These are phyloP conservation scores for Pachymerium ferrugineum DNA, from an alignment of 2,888 invertebrate genomes.

Conservation along the genomic window DNA sequence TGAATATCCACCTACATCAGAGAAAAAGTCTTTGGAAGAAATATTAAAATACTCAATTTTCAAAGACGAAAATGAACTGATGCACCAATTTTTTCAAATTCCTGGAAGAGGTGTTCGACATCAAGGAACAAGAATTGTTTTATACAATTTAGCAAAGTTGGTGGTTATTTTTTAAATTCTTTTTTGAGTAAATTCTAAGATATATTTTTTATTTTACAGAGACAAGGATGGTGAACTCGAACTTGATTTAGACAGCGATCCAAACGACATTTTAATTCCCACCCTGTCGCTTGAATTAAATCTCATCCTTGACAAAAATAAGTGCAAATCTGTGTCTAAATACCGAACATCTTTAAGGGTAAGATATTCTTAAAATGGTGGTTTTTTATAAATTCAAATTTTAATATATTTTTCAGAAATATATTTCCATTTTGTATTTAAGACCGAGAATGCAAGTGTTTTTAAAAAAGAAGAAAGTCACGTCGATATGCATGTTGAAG, in stretches of 20 bases:
- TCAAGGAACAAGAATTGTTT: conserved; percentile 24
- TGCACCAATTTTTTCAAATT: not conserved
- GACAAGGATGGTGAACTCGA: conserved; percentile 11
- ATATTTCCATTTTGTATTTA: conserved; percentile 20
- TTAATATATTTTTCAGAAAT: not conserved
- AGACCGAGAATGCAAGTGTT: conserved; percentile 10
- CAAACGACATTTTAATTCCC: not conserved
- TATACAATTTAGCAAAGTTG: conserved; percentile 23
- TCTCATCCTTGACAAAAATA: not conserved
- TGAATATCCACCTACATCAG: not conserved
- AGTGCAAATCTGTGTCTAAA: not conserved
- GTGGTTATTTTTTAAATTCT: not conserved
- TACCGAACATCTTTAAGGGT: conserved; percentile 18
- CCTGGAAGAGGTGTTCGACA: not conserved
- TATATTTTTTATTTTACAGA: not conserved
- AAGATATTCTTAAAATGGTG: not conserved
- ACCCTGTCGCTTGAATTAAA: not conserved
- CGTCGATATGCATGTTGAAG: not conserved
- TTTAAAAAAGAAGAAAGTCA: not conserved
- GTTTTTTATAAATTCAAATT: not conserved
- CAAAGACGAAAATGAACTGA: not conserved
- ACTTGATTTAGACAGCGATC: conserved; percentile 8
- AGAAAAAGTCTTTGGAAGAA: not conserved
- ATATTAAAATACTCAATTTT: not conserved
- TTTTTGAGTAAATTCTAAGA: not conserved